These are phyloP conservation scores for Philhelius pedissequus DNA, from an alignment of 2,888 invertebrate genomes.

Conservation along the genomic window DNA sequence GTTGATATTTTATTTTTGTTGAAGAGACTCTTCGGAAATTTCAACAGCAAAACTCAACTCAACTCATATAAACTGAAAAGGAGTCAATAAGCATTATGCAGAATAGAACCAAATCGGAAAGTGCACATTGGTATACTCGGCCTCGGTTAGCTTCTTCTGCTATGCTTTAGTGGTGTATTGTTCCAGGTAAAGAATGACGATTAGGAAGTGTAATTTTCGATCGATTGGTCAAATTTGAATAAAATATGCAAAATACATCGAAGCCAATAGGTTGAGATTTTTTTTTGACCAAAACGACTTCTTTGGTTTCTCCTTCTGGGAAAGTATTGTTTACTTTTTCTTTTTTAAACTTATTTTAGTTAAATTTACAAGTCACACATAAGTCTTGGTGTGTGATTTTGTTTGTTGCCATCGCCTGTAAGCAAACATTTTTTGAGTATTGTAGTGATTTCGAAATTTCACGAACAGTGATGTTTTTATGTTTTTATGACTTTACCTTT, in stretches of 20 bases:
- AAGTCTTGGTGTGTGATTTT: neutral
- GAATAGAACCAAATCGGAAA: constrained; percentile 25
- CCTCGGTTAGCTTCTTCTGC: neutral
- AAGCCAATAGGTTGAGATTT: constrained; percentile 23
- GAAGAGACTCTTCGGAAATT: constrained; percentile 13
- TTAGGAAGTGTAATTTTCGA: constrained; percentile 65
- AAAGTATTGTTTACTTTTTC: constrained; percentile 8
- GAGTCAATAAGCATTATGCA: constrained; percentile 66
- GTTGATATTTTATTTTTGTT: constrained; percentile 60
- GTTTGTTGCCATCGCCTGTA: too few species aligned
- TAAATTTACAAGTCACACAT: constrained; percentile 8
- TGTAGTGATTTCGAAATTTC: too few species aligned
- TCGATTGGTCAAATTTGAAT: constrained; percentile 68
- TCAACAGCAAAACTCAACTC: neutral
- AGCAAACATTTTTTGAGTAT: too few species aligned
- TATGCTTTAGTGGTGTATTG: neutral
- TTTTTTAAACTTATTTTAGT: neutral
- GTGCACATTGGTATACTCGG: neutral
- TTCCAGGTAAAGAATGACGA: constrained; percentile 4
- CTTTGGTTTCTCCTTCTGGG: constrained; percentile 17
- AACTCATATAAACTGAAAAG: neutral
- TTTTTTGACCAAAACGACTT: constrained; percentile 30
- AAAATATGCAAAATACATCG: constrained; percentile 62
- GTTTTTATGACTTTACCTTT: too few species aligned
- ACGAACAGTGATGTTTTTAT: too few species aligned